Evolutionary conservation across 2,888 invertebrate species (phyloP), one percentile per base, ranked within the genome.

Genomic region (Pollenia amentaria): DNA sequence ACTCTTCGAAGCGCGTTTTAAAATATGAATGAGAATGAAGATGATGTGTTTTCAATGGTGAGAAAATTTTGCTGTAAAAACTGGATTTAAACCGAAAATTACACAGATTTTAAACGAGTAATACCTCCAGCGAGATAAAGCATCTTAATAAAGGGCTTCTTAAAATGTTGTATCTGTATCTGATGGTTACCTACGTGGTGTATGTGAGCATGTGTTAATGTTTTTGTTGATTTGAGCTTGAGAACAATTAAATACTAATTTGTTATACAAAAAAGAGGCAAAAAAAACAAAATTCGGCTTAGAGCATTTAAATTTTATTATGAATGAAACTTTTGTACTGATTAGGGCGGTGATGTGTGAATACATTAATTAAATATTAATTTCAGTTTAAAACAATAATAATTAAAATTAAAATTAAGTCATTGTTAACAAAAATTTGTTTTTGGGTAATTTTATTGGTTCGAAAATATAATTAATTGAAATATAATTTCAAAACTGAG

Each of bases 41-140:
- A 62, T 80, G 64, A 29, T 69, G 53, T 14, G 29, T 29, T 21
- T 67, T 51, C n/a, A n/a, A 83, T 55, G 79, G 44, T 87, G 84
- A 87, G 84, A 87, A 83, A 72, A 57, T 75, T 79, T 69, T 55
- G 38, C 70, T 42, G 57, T 64, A 48, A 65, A 67, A 84, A 83
- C 80, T 73, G 62, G 70, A 79, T 83, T 80, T 70, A 57, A 78
- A 51, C 18, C 46, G 14, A 46, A 64, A 69, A 16, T 60, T 55
- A 69, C 57, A 62, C 51, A 29, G 10, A 40, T 46, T 53, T 40
- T 60, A 64, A 64, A 42, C 40, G 48, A 60, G 11, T 75, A 60
- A 73, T 57, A 48, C 38, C 57, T n/a, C 12, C 62, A 44, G 42
- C 53, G 40, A 55, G 29, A 72, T 48, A 57, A 65, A 72, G 42